Percentiles rank a stretch among this genome's conserved stretches.
Conservation (phyloP, 2,113 vertebrate species). For the Elanoides forficatus region DNA sequence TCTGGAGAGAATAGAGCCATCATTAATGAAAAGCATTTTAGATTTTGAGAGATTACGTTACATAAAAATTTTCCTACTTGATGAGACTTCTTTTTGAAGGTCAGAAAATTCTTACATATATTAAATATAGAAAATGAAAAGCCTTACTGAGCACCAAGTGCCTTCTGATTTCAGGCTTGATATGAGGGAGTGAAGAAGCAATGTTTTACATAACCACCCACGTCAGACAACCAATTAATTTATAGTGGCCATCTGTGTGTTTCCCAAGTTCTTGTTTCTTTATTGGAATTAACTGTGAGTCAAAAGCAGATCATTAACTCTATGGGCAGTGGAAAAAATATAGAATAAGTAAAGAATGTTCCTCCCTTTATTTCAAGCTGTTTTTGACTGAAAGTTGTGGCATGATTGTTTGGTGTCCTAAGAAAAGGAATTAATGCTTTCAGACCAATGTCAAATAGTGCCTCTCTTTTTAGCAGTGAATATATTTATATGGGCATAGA, state of each 20-base stretch:
- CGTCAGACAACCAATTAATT: neutral
- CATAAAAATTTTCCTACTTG: neutral
- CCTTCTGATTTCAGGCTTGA: neutral
- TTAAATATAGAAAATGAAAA: neutral
- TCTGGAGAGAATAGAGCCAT: slow-evolving; percentile 34
- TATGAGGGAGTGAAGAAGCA: neutral
- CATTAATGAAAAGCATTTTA: neutral
- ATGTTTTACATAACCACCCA: slow-evolving; percentile 13
- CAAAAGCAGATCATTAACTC: slow-evolving; percentile 3
- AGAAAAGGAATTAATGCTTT: neutral
- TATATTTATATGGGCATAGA: neutral
- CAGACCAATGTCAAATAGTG: neutral
- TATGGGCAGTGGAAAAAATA: neutral
- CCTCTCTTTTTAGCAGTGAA: neutral
- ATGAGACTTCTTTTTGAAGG: neutral
- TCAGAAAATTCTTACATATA: neutral
- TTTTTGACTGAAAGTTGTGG: neutral
- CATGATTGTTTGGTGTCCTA: neutral
- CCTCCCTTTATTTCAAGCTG: neutral
- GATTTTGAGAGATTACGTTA: neutral
- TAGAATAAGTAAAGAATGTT: neutral
- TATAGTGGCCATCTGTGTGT: slow-evolving; percentile 17
- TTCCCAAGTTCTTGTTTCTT: neutral
- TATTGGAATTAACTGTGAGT: neutral
- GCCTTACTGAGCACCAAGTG: neutral